phyloP scores from a whole-genome alignment of 2,113 vertebrate genomes.

The Alexandromys fortis region DNA sequence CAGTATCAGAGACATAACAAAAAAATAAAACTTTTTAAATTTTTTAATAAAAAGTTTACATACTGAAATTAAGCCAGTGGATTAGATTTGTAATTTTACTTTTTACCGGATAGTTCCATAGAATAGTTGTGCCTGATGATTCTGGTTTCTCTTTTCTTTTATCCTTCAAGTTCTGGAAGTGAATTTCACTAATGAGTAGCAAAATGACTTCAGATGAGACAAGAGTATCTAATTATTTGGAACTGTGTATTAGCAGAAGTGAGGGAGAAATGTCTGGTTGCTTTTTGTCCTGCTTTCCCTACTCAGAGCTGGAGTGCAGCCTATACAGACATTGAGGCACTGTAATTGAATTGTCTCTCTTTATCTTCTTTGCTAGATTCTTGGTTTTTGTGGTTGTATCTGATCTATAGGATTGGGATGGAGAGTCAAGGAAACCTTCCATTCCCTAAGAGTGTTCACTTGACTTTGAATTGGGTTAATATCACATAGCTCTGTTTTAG shows the following conservation, averaged over 20 bases:
- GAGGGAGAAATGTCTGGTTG: neutral
- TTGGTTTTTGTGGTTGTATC: neutral
- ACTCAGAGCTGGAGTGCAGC: neutral
- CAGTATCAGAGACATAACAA: neutral
- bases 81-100: conserved; percentile 5
- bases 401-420: neutral
- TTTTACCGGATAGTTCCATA: conserved; percentile 27
- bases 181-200: neutral
- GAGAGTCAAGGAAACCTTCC: neutral
- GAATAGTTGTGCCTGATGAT: neutral
- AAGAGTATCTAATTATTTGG: neutral
- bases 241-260: neutral
- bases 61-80: neutral
- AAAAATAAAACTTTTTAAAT: neutral
- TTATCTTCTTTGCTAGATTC: neutral
- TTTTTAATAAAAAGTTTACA: neutral
- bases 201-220: neutral
- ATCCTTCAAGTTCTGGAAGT: conserved; percentile 16
- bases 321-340: neutral
- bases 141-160: neutral
- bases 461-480: neutral
- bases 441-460: neutral
- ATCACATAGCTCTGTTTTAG: neutral
- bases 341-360: conserved; percentile 3
- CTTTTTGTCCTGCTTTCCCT: neutral